A percentile compares a stretch with the other conserved stretches of the same genome.
phyloP scores from a whole-genome alignment of 1,140 invertebrate genomes.

The Drosophila repleta region DNA sequence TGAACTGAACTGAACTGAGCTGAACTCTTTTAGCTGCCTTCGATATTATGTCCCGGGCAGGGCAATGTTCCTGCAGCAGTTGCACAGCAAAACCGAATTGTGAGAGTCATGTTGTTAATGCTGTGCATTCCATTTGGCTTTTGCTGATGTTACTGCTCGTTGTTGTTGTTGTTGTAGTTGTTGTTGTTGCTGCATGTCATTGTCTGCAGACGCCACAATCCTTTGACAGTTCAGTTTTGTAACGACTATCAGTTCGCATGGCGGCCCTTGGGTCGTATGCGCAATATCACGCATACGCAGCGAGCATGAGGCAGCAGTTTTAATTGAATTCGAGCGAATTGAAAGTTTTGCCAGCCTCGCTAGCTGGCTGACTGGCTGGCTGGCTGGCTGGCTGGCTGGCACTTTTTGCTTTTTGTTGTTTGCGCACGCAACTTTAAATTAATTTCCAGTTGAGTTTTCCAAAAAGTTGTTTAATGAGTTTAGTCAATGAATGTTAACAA shows the following conservation, averaged over 20 bases:
- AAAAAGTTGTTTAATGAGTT: conserved; percentile 74
- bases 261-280: conserved; percentile 63
- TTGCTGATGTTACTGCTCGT: neutral
- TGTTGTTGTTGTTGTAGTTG: conserved; percentile 1
- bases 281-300: conserved; percentile 74
- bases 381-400: too few relatives aligned
- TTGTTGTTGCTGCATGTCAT: conserved; percentile 42
- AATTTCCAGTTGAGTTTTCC: conserved; percentile 63
- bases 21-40: conserved; percentile 12
- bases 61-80: conserved; percentile 21
- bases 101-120: conserved; percentile 71
- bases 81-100: conserved; percentile 45
- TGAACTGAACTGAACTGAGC: too few relatives aligned
- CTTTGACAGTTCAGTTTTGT: conserved; percentile 55
- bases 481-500: conserved; percentile 67
- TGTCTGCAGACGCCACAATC: conserved; percentile 41
- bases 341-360: conserved; percentile 47
- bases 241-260: conserved; percentile 30
- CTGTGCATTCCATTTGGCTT: conserved; percentile 24
- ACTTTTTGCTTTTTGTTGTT: conserved; percentile 12
- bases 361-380: too few relatives aligned
- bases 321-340: conserved; percentile 73
- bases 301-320: conserved; percentile 61
- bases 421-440: conserved; percentile 63
- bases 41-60: conserved; percentile 21